Evolutionary conservation across 64 coral and sea anemone genomes (phyloP), one percentile per base, ranked within the genome.

Genomic region (Catalaphyllia jardinei): DNA sequence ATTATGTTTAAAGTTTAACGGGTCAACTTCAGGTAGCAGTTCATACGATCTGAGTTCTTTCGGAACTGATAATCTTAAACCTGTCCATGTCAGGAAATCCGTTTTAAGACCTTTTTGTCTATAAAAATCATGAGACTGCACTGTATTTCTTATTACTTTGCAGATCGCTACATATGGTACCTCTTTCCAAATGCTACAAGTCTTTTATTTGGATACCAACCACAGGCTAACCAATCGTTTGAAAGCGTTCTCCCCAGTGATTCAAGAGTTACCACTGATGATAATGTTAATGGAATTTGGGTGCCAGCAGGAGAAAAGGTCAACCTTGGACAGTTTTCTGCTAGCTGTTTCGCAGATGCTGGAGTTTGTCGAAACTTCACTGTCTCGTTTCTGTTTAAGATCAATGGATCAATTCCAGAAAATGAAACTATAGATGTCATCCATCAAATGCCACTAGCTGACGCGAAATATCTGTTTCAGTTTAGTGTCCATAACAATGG

Each of bases 101-200:
- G n/a, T n/a, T n/a, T n/a, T n/a, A n/a, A n/a, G n/a, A n/a, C n/a
- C n/a, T n/a, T n/a, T n/a, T n/a, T n/a, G n/a, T n/a, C n/a, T n/a
- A n/a, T n/a, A n/a, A n/a, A n/a, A n/a, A n/a, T n/a, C n/a, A n/a
- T n/a, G n/a, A n/a, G n/a, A n/a, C n/a, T n/a, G n/a, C n/a, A n/a
- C n/a, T n/a, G n/a, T n/a, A n/a, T n/a, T n/a, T n/a, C n/a, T 42
- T 38, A 15, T 76, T 20, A 24, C 18, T 13, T 76, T 76, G 17
- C 74, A 76, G 74, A 46, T 76, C 31, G 74, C 20, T 76, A 46
- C 74, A 76, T 28, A 1, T 76, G 74, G 74, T 76, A 76, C 17
- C 74, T 76, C 31, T 76, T 76, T 76, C 74, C 74, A 8, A 76
- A 38, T 73, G 71, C 71, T 14, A 31, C 9, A 15, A 28, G 33